Conservation (phyloP, 2,113 vertebrate genomes). For the Phalacrocorax carbo region DNA sequence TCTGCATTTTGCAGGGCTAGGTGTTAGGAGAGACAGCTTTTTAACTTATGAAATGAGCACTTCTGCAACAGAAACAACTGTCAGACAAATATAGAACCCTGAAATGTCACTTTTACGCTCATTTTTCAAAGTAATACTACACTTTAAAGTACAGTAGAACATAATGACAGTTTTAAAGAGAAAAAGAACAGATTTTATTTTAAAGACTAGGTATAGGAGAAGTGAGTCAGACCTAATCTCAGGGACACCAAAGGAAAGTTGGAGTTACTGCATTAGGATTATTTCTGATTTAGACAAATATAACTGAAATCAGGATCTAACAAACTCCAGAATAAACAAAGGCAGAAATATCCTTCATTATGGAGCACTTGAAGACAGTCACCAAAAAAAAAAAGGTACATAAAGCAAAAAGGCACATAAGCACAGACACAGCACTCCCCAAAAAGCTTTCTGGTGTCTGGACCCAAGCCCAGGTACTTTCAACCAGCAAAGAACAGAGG, state of each 20-base stretch:
- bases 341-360: not conserved
- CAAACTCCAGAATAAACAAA: not conserved
- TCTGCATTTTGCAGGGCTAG: not conserved
- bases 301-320: not conserved
- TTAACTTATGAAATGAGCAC: constrained; percentile 26
- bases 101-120: constrained; percentile 29
- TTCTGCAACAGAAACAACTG: constrained; percentile 43
- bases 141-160: constrained; percentile 22
- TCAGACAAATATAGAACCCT: constrained; percentile 65
- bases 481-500: not conserved
- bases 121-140: constrained; percentile 7
- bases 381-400: not conserved
- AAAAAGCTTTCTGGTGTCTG: not conserved
- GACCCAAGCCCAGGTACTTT: not conserved
- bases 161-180: constrained; percentile 51
- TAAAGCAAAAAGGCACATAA: not conserved
- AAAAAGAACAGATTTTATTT: constrained; percentile 32
- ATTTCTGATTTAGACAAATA: not conserved
- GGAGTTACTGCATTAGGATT: not conserved
- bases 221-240: constrained; percentile 49
- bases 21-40: constrained; percentile 2
- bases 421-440: not conserved
- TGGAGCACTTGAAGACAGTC: not conserved
- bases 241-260: not conserved
- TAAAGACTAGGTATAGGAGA: constrained; percentile 28